Evolutionary conservation across 2,888 invertebrate species (phyloP).

Genomic region (Mythimna pallens): DNA sequence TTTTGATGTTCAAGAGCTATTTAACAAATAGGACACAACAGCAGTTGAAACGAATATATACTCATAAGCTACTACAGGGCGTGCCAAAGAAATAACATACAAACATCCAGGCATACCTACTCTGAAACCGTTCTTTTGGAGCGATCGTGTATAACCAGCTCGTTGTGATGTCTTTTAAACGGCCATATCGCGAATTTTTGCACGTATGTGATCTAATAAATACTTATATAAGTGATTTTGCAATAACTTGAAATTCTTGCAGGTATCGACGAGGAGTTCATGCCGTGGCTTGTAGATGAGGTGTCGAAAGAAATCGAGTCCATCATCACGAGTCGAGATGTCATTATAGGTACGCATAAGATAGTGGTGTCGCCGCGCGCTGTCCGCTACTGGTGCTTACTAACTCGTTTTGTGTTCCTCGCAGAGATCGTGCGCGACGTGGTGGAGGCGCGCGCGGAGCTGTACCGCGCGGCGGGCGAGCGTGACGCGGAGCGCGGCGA

Average conservation of each 20-base stretch:
- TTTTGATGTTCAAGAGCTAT: too few species aligned
- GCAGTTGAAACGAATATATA: too few species aligned
- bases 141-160: too few species aligned
- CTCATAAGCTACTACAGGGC: too few species aligned
- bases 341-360: conserved; percentile 92
- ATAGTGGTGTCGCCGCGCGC: too few species aligned
- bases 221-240: not conserved
- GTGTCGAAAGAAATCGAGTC: conserved; percentile 95
- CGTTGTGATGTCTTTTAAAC: too few species aligned
- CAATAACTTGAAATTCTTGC: conserved; percentile 48
- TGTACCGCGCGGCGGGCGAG: conserved; percentile 87
- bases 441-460: conserved; percentile 93
- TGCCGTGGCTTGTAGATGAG: conserved; percentile 96
- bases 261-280: conserved; percentile 95
- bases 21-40: too few species aligned
- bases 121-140: too few species aligned
- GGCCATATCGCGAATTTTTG: too few species aligned
- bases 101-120: too few species aligned
- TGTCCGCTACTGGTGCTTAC: not conserved
- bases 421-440: conserved; percentile 95
- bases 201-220: not conserved
- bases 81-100: too few species aligned
- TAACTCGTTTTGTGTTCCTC: not conserved
- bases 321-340: conserved; percentile 95
- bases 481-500: conserved; percentile 68